Conservation (phyloP, 2,888 invertebrate genomes). For the Peribatodes rhomboidaria region DNA sequence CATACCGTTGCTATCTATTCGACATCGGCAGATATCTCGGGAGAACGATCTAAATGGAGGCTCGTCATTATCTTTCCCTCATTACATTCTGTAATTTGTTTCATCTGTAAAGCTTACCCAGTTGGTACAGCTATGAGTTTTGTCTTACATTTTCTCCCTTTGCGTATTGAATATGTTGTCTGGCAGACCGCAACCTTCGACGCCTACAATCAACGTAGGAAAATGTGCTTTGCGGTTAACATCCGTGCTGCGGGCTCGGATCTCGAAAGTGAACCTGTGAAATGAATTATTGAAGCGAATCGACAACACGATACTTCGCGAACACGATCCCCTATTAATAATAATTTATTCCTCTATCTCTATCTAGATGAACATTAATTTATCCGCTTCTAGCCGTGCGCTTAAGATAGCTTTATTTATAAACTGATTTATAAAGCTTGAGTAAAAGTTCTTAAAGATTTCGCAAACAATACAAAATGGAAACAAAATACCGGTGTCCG, state of each 20-base stretch:
- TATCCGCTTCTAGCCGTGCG: slow-evolving; percentile 41
- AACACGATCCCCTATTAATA: slow-evolving; percentile 65
- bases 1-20: slow-evolving; percentile 62
- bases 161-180: slow-evolving; percentile 55
- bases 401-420: slow-evolving; percentile 45
- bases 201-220: slow-evolving; percentile 64
- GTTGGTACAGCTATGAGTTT: slow-evolving; percentile 58
- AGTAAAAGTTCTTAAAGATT: slow-evolving; percentile 37
- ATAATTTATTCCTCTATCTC: slow-evolving; percentile 53
- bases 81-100: slow-evolving; percentile 54
- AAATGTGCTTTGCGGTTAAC: slow-evolving; percentile 73
- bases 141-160: slow-evolving; percentile 60
- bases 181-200: slow-evolving; percentile 49
- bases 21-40: slow-evolving; percentile 52
- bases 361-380: slow-evolving; percentile 49
- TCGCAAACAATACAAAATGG: slow-evolving; percentile 33
- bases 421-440: slow-evolving; percentile 39
- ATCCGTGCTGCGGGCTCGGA: slow-evolving; percentile 70
- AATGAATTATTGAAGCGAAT: slow-evolving; percentile 81
- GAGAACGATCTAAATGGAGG: slow-evolving; percentile 54
- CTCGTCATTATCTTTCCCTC: slow-evolving; percentile 62
- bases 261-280: slow-evolving; percentile 83
- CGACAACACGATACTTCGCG: slow-evolving; percentile 72
- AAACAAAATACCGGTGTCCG: slow-evolving; percentile 17
- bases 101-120: slow-evolving; percentile 65